Evolutionary conservation across 2,797 vertebrate genomes (phyloP).

Genomic region (Clamator glandarius): DNA sequence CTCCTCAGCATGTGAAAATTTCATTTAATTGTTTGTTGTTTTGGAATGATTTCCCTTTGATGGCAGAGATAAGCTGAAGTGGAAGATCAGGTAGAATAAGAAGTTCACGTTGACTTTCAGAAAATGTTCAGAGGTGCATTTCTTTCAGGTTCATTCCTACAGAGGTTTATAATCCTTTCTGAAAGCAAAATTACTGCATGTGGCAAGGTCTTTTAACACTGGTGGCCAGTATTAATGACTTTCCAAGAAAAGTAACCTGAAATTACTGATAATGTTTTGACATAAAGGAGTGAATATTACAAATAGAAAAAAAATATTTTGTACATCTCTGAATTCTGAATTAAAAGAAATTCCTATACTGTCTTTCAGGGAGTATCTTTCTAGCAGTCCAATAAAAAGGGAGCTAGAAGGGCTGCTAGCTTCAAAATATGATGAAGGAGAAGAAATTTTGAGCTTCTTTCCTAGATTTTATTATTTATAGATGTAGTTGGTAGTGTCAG

Average conservation of each 20-base stretch:
- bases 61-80: background rate
- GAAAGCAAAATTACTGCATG: background rate
- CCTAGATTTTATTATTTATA: background rate
- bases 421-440: background rate
- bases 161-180: background rate
- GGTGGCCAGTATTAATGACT: background rate
- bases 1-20: background rate
- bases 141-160: background rate
- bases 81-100: background rate
- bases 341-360: background rate
- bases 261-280: background rate
- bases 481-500: background rate
- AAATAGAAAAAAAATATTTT: background rate
- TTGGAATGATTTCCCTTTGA: background rate
- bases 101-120: background rate
- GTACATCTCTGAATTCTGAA: background rate
- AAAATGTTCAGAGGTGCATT: background rate
- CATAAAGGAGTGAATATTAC: background rate
- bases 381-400: background rate
- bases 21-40: background rate
- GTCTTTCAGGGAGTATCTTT: background rate
- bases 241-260: background rate
- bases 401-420: background rate
- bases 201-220: background rate
- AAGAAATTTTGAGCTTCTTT: background rate